Conservation (phyloP, 2,113 vertebrate species). For the Acrocephalus kingi region DNA sequence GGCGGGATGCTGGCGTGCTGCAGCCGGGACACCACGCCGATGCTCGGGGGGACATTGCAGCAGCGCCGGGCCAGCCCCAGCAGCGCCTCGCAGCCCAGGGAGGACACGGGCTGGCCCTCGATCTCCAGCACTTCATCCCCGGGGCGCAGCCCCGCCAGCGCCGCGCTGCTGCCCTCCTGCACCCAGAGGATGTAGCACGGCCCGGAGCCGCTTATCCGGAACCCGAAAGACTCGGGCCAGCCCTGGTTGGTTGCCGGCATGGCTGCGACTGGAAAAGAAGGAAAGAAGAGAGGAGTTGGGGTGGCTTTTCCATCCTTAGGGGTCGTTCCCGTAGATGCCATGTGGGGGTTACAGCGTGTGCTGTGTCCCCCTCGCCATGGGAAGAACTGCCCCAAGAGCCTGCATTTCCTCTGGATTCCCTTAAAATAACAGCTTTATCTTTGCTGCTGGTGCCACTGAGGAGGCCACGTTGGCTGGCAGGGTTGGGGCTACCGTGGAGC, state of each 20-base stretch:
- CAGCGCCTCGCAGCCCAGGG: slow-evolving; percentile 77
- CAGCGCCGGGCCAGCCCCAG: slow-evolving; percentile 83
- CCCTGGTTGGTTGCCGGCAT: slow-evolving; percentile 90
- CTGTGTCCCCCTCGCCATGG: rapidly evolving
- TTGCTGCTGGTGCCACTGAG: neutral
- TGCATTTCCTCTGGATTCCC: neutral
- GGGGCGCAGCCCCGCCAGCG: slow-evolving; percentile 84
- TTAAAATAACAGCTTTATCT: neutral
- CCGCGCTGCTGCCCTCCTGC: slow-evolving; percentile 91
- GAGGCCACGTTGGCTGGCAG: neutral
- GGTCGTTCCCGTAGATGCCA: neutral
- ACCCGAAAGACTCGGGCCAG: slow-evolving; percentile 97
- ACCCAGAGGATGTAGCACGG: slow-evolving; percentile 94
- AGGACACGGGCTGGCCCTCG: slow-evolving; percentile 88
- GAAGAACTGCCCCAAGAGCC: neutral
- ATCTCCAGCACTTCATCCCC: slow-evolving; percentile 96
- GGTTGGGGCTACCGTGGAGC: rapidly evolving
- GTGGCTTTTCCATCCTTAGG: rapidly evolving
- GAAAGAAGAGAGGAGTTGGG: neutral
- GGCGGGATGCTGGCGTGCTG: slow-evolving; percentile 79
- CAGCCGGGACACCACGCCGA: slow-evolving; percentile 90
- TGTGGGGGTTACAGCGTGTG: rapidly evolving
- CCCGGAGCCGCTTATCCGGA: slow-evolving; percentile 85
- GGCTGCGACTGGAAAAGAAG: slow-evolving; percentile 72
- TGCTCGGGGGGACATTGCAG: slow-evolving; percentile 90